A percentile compares a stretch with the other conserved stretches of the same genome.
Evolutionary conservation across 1,140 invertebrate species (phyloP).

Genomic region (Hylaeus anthracinus): DNA sequence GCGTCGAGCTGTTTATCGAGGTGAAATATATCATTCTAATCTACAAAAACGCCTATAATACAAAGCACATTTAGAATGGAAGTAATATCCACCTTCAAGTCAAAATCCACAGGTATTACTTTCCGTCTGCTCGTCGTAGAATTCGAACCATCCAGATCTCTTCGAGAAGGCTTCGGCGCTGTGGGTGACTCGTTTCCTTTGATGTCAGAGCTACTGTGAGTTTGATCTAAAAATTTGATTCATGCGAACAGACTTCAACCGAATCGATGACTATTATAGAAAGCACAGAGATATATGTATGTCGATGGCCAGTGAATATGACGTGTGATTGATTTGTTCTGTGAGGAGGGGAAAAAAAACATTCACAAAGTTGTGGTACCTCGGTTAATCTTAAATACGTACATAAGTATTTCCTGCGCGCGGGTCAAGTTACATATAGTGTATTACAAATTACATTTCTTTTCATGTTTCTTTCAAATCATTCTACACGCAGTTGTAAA

Average conservation of each 20-base stretch:
- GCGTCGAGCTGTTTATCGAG: slow-evolving; percentile 68
- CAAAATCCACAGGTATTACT: slow-evolving; percentile 77
- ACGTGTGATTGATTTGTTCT: slow-evolving; percentile 9
- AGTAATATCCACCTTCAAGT: slow-evolving; percentile 68
- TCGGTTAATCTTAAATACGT: slow-evolving; percentile 38
- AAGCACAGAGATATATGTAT: not conserved
- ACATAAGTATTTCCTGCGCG: slow-evolving; percentile 20
- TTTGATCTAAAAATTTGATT: slow-evolving; percentile 47
- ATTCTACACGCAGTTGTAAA: not conserved
- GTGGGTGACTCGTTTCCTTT: slow-evolving; percentile 46
- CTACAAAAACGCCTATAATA: not conserved
- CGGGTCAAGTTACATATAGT: not conserved
- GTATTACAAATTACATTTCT: slow-evolving; percentile 12
- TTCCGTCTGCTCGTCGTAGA: slow-evolving; percentile 61
- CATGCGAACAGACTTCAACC: not conserved
- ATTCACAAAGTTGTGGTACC: slow-evolving; percentile 22
- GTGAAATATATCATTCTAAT: not conserved
- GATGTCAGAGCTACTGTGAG: slow-evolving; percentile 19
- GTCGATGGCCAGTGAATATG: slow-evolving; percentile 34
- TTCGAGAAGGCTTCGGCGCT: slow-evolving; percentile 62
- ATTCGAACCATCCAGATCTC: slow-evolving; percentile 58
- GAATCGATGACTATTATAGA: not conserved
- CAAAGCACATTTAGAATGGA: slow-evolving; percentile 12
- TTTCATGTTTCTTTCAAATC: too few relatives aligned
- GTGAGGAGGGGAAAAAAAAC: not conserved